Conservation (phyloP, 2,888 invertebrate species). For the Eudemis profundana region DNA sequence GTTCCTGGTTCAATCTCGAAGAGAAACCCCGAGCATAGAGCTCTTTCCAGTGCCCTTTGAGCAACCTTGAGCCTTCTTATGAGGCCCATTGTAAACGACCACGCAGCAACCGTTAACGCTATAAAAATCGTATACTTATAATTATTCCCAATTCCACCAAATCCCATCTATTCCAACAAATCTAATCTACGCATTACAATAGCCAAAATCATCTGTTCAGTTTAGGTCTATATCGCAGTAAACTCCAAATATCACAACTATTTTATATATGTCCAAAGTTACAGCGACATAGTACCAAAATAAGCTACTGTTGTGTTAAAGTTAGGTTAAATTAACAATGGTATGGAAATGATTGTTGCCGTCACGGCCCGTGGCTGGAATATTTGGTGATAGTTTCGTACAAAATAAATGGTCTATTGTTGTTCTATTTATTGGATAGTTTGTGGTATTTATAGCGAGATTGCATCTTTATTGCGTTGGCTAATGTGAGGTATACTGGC, state of each 20-base stretch:
- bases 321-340: slow-evolving; percentile 42
- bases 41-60: too few relatives aligned
- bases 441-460: slow-evolving; percentile 50
- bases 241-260: not conserved
- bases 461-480: slow-evolving; percentile 46
- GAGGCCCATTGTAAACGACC: too few relatives aligned
- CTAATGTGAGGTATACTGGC: slow-evolving; percentile 26
- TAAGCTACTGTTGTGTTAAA: slow-evolving; percentile 12
- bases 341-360: slow-evolving; percentile 49
- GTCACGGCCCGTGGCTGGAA: slow-evolving; percentile 54
- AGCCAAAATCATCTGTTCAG: not conserved
- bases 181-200: not conserved
- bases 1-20: too few relatives aligned
- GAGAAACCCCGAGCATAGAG: too few relatives aligned
- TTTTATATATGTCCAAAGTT: not conserved
- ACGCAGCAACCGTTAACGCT: not conserved
- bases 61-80: too few relatives aligned
- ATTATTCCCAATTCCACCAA: not conserved
- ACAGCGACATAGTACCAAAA: not conserved
- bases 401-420: slow-evolving; percentile 54
- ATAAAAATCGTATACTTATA: not conserved
- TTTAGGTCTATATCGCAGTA: not conserved
- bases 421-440: slow-evolving; percentile 51
- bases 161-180: not conserved
- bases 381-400: slow-evolving; percentile 51